Evolutionary conservation across 2,888 invertebrate species (phyloP).

Genomic region (Mellilla xanthometata): DNA sequence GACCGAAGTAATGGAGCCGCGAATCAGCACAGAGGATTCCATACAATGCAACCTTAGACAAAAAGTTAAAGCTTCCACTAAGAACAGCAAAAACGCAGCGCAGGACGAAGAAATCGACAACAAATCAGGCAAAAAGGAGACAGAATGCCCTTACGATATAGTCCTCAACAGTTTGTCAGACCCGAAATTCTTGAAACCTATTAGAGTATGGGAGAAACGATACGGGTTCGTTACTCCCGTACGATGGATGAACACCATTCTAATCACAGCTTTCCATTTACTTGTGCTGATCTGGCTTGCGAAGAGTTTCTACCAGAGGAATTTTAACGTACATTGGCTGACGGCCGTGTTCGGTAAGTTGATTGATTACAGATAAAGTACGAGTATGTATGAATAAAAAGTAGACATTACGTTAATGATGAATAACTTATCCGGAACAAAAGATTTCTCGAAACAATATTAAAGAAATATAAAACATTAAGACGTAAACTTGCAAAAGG

Average conservation of each 20-base stretch:
- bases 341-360: conserved; percentile 84
- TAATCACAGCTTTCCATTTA: conserved; percentile 71
- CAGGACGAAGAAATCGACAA: background rate
- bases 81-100: background rate
- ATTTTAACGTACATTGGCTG: conserved; percentile 56
- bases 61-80: background rate
- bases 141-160: conserved; percentile 43
- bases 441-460: too few species aligned
- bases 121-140: background rate
- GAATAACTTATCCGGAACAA: too few species aligned
- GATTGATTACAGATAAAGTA: too few species aligned
- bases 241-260: conserved; percentile 84
- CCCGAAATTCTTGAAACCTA: conserved; percentile 41
- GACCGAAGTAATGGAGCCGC: conserved; percentile 39
- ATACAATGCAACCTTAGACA: conserved; percentile 34
- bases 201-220: conserved; percentile 59
- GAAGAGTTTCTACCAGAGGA: conserved; percentile 40
- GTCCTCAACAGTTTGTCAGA: conserved; percentile 41
- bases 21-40: conserved; percentile 20
- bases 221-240: conserved; percentile 82
- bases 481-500: too few species aligned
- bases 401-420: too few species aligned
- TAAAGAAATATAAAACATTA: too few species aligned
- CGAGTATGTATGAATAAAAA: too few species aligned
- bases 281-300: conserved; percentile 59